Conservation (phyloP, 37 sponge, comb jelly and placozoan species). For the Spongilla lacustris region DNA sequence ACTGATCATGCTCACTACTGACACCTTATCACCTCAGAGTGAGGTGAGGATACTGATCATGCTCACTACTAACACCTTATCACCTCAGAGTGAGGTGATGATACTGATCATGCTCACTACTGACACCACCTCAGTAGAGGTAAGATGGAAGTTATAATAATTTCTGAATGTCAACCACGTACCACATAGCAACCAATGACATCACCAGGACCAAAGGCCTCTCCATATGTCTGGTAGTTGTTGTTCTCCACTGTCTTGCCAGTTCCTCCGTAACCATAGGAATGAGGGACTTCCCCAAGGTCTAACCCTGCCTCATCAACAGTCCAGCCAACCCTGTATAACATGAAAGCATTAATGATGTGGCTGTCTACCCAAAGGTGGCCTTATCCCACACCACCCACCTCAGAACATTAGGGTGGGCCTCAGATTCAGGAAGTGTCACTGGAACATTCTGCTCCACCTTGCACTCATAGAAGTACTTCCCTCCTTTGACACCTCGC, state of each 20-base stretch:
- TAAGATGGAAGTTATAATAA: no score
- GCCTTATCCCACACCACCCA: not conserved
- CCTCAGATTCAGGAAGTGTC: conserved; percentile 38
- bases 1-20: no score
- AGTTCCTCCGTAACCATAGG: conserved; percentile 88
- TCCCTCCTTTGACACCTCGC: conserved; percentile 77
- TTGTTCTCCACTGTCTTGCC: conserved; percentile 67
- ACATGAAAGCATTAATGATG: not conserved
- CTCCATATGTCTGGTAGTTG: conserved; percentile 69
- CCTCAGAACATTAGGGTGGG: conserved; percentile 60
- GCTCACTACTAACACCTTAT: no score
- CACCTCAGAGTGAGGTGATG: no score
- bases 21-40: no score
- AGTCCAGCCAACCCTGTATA: conserved; percentile 82
- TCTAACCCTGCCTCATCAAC: conserved; percentile 33
- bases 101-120: not conserved
- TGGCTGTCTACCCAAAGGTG: not conserved
- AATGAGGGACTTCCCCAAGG: conserved; percentile 74
- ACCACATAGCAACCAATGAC: conserved; percentile 50
- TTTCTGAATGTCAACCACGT: no score
- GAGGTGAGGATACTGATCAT: no score
- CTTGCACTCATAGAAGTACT: conserved; percentile 73
- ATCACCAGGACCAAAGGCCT: conserved; percentile 82
- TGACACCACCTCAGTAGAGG: conserved; percentile 6
- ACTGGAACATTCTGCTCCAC: conserved; percentile 48